Base-by-base conservation (phyloP, 1,140 invertebrate genomes). In the Diuraphis noxia region DNA sequence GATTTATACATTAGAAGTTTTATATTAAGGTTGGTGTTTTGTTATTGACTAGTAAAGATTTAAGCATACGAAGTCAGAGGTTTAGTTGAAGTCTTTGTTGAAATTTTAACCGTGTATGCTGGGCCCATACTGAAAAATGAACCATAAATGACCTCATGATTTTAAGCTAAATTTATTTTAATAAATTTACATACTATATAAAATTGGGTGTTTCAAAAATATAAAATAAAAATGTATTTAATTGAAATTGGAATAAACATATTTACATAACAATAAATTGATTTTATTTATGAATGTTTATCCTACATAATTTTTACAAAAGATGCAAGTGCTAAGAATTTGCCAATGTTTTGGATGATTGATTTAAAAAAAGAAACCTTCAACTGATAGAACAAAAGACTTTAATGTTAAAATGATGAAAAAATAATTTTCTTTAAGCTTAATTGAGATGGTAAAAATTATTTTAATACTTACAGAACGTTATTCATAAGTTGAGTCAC, bases 101-200 rank as follows among this genome's bases (percentile, higher is more conserved):
- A n/a, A n/a, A n/a, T n/a, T n/a, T n/a, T n/a, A n/a, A n/a, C n/a
- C n/a, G n/a, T n/a, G n/a, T n/a, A n/a, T n/a, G n/a, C n/a, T n/a
- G n/a, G n/a, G n/a, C n/a, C n/a, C n/a, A 49, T 40, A 49, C 89
- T 91, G 89, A 91, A 91, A 91, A 91, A 89, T 89, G 34, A 89
- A 89, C 30, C 23, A 88, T 63, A 56, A 8, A 88, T 88, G 38
- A 88, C 81, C 81, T 41, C n/a, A 40, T 82, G 36, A 38, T 41
- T 72, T 17, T n/a, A 72, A 72, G 56, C n/a, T 72, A 72, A 72
- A n/a, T 72, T 34, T 4, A 72, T 19, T 34, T n/a, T 17, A 72
- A 72, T 72, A n/a, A 72, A n/a, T 72, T n/a, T 72, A 72, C 13
- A 72, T 34, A 6, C 6, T 13, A 72, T 72, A 72, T 3, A 34